Percentiles rank a stretch among this genome's conserved stretches.
Conservation (phyloP, 2,888 invertebrate genomes). For the Argyresthia albistria region DNA sequence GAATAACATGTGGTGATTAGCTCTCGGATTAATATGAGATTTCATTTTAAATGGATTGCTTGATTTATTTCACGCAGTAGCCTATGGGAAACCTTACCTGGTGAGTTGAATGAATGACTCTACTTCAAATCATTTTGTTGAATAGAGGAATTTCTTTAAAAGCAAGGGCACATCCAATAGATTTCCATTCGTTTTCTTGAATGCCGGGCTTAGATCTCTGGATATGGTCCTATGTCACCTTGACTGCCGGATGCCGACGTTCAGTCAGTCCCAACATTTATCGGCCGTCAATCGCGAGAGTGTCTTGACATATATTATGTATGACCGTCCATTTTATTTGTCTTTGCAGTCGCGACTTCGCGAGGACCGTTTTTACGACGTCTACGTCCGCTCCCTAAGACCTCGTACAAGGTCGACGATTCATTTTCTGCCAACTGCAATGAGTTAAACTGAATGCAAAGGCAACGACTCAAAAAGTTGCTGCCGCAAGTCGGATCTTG, state of each 20-base stretch:
- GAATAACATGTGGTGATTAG: constrained; percentile 26
- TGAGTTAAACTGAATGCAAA: neutral
- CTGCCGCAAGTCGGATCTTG: neutral
- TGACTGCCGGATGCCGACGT: constrained; percentile 62
- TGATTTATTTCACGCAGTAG: no score
- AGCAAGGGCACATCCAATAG: no score
- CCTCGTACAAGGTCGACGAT: constrained; percentile 54
- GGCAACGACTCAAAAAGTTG: neutral
- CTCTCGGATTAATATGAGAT: constrained; percentile 12
- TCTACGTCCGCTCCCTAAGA: constrained; percentile 54
- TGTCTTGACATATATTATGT: constrained; percentile 57
- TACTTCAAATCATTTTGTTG: neutral
- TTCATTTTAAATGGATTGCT: constrained; percentile 20
- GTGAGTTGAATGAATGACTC: neutral
- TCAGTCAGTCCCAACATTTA: constrained; percentile 47
- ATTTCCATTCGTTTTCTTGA: no score
- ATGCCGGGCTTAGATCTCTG: constrained; percentile 45
- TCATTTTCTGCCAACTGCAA: constrained; percentile 21
- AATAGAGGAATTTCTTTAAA: no score
- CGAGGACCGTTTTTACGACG: constrained; percentile 58
- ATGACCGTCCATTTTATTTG: constrained; percentile 50
- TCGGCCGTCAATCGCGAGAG: constrained; percentile 66
- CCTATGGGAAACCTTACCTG: neutral
- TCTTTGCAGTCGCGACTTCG: constrained; percentile 44
- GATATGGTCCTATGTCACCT: constrained; percentile 65